A percentile compares a stretch with the other conserved stretches of the same genome.
Conservation (phyloP, 2,797 vertebrate species). For the Monodelphis domestica region DNA sequence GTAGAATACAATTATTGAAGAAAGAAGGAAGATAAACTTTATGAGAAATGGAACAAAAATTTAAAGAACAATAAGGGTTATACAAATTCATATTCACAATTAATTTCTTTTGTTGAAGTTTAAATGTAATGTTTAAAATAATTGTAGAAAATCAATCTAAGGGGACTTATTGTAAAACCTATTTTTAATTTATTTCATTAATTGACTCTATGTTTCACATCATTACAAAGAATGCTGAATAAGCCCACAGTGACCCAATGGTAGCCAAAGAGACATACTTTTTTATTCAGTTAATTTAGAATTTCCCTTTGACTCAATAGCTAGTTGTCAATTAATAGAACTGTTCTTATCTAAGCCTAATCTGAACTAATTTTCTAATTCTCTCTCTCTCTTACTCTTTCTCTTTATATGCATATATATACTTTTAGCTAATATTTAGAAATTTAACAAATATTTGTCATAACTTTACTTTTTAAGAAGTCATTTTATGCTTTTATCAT, state of each 20-base stretch:
- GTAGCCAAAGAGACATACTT: conserved; percentile 3
- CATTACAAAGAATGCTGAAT: conserved; percentile 15
- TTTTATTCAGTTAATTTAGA: not conserved
- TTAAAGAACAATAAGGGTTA: not conserved
- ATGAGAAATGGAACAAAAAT: not conserved
- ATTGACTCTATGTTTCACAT: not conserved
- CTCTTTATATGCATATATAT: no score
- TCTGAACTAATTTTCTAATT: conserved; percentile 3
- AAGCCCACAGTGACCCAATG: not conserved
- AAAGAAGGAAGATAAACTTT: not conserved
- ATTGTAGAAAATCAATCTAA: not conserved
- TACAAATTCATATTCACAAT: not conserved
- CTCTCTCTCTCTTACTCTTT: no score
- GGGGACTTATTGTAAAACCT: not conserved
- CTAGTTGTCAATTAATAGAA: not conserved
- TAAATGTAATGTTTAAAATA: conserved; percentile 15
- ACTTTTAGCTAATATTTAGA: not conserved
- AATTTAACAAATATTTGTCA: not conserved
- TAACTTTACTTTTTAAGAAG: not conserved
- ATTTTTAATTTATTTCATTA: not conserved
- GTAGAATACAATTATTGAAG: not conserved
- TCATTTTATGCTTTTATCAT: not conserved
- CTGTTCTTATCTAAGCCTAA: not conserved
- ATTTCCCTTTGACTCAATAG: not conserved
- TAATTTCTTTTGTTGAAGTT: not conserved